phyloP scores from a whole-genome alignment of 2,797 vertebrate genomes.

The Mallotus villosus region DNA sequence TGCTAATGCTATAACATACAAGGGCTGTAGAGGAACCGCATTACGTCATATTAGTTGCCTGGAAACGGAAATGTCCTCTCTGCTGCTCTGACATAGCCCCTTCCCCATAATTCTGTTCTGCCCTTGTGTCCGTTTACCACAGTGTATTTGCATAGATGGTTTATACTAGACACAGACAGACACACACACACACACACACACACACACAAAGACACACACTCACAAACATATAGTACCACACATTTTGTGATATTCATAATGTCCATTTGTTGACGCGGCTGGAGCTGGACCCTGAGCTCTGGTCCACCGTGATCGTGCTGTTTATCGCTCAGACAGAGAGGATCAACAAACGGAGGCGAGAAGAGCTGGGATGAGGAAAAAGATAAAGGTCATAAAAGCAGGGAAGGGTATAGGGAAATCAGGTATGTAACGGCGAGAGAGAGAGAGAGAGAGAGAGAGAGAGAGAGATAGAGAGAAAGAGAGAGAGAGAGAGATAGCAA shows the following conservation, averaged over 20 bases:
- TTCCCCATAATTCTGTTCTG: neutral
- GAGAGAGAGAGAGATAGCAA: neutral
- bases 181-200: neutral
- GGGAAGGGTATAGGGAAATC: slow-evolving; percentile 15
- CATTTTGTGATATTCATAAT: neutral
- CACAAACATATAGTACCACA: neutral
- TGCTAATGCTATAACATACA: no score
- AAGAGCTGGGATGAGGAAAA: neutral
- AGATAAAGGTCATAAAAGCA: slow-evolving; percentile 10
- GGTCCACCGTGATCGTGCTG: neutral
- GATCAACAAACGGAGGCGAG: slow-evolving; percentile 6
- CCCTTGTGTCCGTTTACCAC: neutral
- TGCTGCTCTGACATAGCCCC: neutral
- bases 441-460: neutral
- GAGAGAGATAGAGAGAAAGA: no score
- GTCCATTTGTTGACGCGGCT: no score
- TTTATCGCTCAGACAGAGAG: neutral
- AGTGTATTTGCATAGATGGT: slow-evolving; percentile 6
- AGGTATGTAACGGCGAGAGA: neutral
- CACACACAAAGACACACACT: neutral
- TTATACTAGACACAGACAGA: neutral
- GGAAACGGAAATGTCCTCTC: neutral
- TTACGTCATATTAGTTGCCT: no score
- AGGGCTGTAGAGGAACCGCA: no score
- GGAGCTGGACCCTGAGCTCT: neutral